Evolutionary conservation across 2,888 invertebrate species (phyloP).

Genomic region (Lochmaea crataegi): DNA sequence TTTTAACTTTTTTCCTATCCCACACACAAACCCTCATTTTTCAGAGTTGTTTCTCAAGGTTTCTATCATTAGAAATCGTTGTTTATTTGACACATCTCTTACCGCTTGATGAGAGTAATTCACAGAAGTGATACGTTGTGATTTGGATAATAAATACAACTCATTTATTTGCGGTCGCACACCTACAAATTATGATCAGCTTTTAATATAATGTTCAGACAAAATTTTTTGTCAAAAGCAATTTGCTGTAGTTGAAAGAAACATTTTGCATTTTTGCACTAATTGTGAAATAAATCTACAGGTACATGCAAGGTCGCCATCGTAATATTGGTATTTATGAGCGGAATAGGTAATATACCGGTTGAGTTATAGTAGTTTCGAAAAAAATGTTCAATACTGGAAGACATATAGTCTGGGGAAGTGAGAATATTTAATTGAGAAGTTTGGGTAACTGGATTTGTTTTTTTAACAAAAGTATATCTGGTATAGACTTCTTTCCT

Average conservation of each 20-base stretch:
- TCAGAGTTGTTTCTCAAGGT: constrained; percentile 8
- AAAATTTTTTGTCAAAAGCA: not conserved
- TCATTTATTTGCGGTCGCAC: constrained; percentile 14
- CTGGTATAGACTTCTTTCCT: no score
- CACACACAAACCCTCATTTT: constrained; percentile 16
- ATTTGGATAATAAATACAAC: not conserved
- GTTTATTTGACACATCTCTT: constrained; percentile 6
- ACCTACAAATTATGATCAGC: not conserved
- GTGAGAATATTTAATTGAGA: no score
- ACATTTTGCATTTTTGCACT: not conserved
- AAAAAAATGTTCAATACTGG: no score
- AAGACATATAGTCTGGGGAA: no score
- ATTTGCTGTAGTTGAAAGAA: not conserved
- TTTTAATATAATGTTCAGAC: not conserved
- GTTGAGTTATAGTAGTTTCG: no score
- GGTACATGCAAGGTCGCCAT: no score
- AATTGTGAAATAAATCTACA: no score
- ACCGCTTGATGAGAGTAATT: constrained; percentile 1
- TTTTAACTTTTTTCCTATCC: constrained; percentile 3
- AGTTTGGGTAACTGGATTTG: no score
- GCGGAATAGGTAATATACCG: no score
- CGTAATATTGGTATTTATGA: no score
- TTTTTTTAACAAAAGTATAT: no score
- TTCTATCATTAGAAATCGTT: constrained; percentile 9
- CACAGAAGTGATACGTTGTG: not conserved